Base-by-base conservation (phyloP, 1,140 invertebrate species). In the Adoxophyes honmai region DNA sequence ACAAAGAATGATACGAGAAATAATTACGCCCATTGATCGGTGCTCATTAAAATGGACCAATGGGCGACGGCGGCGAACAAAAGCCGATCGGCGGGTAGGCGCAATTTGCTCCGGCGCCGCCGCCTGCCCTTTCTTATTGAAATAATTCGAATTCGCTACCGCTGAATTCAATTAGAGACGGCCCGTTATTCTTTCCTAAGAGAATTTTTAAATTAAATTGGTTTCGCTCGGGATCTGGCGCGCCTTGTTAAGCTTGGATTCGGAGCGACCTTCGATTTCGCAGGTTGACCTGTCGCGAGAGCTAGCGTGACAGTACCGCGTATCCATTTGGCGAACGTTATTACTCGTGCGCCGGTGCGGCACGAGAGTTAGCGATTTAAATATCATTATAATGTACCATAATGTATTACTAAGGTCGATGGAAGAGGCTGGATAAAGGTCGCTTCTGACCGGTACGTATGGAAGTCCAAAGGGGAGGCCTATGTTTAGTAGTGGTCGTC, bases 1-100 rank as follows among this genome's bases (percentile, higher is more conserved):
- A 74, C 74, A 83, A 86, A 83, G 82, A 86, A 84, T 81, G 73
- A 84, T 79, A 84, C 81, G 74, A 84, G 75, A 81, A 81, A 86
- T 81, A 86, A 83, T 86, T 84, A 86, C 83, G 83, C 81, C 81
- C 81, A 86, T 84, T 81, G 75, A 84, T 84, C 75, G 73, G 60
- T 64, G 78, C 83, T 84, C 80, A 84, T 84, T 86, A 84, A 78
- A 80, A 78, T 69, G 66, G 60, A 73, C 81, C 83, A 86, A 84
- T 86, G 66, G 72, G 68, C 52, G 64, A 68, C 59, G 64, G 64
- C 61, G 70, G 62, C 39, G 66, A 81, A 81, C 73, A 68, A 81
- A 61, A 73, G 36, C 15, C 35, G 15, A 8, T 70, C 59, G 58
- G 53, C 60, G 57, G 62, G 73, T 68, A 69, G 57, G 68, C 58